Evolutionary conservation across 1,140 invertebrate genomes (phyloP).

Genomic region (Zaprionus lachaisei): DNA sequence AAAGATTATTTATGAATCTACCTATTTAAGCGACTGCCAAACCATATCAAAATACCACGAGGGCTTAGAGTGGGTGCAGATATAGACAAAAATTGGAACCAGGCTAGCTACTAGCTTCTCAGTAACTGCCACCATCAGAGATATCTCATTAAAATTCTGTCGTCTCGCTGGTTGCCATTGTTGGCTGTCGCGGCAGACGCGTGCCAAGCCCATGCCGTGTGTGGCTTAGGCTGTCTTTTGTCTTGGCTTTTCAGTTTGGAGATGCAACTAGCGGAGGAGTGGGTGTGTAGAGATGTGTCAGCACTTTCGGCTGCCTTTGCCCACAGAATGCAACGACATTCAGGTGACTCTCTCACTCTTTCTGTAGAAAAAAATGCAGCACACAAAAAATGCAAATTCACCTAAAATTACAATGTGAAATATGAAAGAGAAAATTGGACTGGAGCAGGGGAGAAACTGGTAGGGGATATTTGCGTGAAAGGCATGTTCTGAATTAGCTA

Average conservation of each 20-base stretch:
- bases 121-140: conserved; percentile 38
- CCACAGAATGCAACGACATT: conserved; percentile 34
- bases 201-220: conserved; percentile 18
- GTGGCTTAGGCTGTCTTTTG: conserved; percentile 55
- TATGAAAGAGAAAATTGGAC: conserved; percentile 51
- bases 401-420: conserved; percentile 68
- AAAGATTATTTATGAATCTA: neutral
- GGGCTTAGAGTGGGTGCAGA: neutral
- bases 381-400: conserved; percentile 26
- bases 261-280: neutral
- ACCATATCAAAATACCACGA: conserved; percentile 5
- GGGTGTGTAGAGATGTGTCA: conserved; percentile 50
- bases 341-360: conserved; percentile 41
- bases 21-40: neutral
- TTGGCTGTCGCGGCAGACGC: conserved; percentile 33
- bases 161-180: conserved; percentile 42
- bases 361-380: conserved; percentile 55
- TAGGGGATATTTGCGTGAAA: neutral
- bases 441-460: neutral
- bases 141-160: conserved; percentile 81
- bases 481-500: conserved; percentile 42
- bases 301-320: conserved; percentile 45
- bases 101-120: conserved; percentile 5
- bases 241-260: conserved; percentile 28
- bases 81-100: conserved; percentile 54